phyloP scores from a whole-genome alignment of 2,888 invertebrate species.

The Plusia festucae region DNA sequence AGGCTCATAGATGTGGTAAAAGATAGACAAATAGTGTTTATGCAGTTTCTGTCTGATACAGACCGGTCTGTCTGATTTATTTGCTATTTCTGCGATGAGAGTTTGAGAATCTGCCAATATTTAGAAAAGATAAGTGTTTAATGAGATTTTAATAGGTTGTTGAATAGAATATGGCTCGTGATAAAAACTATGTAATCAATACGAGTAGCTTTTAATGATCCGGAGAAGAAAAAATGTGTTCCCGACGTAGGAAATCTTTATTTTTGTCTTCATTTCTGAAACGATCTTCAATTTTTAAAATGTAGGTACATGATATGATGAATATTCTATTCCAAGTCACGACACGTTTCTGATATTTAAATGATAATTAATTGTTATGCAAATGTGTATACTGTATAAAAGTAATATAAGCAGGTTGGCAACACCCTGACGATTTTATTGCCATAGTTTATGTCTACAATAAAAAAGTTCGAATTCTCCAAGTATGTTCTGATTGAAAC shows the following conservation, averaged over 20 bases:
- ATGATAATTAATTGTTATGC: slow-evolving; percentile 7
- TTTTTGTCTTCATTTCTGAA: background rate
- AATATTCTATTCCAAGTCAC: background rate
- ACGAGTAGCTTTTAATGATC: background rate
- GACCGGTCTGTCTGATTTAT: background rate
- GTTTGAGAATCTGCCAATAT: slow-evolving; percentile 3
- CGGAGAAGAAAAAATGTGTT: background rate
- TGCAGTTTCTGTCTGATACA: background rate
- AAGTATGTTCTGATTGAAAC: background rate
- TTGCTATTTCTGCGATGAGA: background rate
- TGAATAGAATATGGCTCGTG: background rate
- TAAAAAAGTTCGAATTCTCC: slow-evolving; percentile 3
- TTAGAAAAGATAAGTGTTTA: slow-evolving; percentile 1
- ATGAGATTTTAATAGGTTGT: slow-evolving; percentile 7
- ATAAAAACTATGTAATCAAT: slow-evolving; percentile 4
- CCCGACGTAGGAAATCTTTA: no score
- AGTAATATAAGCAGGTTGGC: slow-evolving; percentile 3
- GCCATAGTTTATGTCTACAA: slow-evolving; percentile 1
- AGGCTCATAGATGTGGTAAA: slow-evolving; percentile 6
- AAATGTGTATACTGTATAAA: background rate
- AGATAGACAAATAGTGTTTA: slow-evolving; percentile 7
- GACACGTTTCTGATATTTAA: slow-evolving; percentile 2
- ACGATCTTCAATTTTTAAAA: background rate
- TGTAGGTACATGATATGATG: background rate
- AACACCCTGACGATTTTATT: background rate